Evolutionary conservation across 2,113 vertebrate species (phyloP).

Genomic region (Rhinolophus ferrumequinum): DNA sequence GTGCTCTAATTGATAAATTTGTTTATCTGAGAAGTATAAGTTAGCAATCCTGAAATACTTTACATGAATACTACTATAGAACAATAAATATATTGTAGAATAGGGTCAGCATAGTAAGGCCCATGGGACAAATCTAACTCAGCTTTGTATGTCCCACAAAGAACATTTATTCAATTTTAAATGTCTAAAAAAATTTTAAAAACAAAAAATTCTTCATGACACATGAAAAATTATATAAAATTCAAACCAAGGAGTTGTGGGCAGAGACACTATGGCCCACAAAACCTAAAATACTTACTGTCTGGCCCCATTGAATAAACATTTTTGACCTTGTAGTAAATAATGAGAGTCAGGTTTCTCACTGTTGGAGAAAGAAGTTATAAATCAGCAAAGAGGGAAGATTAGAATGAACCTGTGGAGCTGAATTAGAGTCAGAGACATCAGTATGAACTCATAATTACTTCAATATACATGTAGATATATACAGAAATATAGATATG

Average conservation of each 20-base stretch:
- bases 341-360: background rate
- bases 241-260: background rate
- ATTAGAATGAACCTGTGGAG: background rate
- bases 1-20: background rate
- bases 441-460: background rate
- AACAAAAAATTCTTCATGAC: background rate
- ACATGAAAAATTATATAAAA: background rate
- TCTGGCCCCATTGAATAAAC: background rate
- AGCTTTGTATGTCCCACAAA: background rate
- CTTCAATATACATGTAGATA: background rate
- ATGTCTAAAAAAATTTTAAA: background rate
- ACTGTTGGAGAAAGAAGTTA: background rate
- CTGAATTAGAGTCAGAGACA: background rate
- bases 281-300: constrained; percentile 19
- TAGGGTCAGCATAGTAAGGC: background rate
- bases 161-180: background rate
- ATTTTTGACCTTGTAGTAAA: background rate
- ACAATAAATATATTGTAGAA: background rate
- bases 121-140: background rate
- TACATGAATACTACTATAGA: background rate
- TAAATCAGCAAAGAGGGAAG: background rate
- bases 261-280: background rate
- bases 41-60: background rate
- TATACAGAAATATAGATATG: background rate
- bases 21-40: background rate